phyloP scores from a whole-genome alignment of 2,888 invertebrate genomes.

The Antheraea yamamai region DNA sequence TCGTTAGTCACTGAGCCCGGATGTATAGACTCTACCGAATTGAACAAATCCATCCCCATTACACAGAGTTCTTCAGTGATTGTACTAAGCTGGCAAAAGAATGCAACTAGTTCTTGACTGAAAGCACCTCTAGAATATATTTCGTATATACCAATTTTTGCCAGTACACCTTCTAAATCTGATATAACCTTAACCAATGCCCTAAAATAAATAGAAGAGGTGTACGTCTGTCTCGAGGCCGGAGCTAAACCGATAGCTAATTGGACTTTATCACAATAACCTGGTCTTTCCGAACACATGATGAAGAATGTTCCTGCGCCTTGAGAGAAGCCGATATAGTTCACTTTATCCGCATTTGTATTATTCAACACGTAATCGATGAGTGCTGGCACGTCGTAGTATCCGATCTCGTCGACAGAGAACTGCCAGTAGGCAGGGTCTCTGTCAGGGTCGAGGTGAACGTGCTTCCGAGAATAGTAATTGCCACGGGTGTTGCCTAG shows the following conservation, averaged over 20 bases:
- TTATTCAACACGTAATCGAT: constrained; percentile 56
- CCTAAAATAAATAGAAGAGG: constrained; percentile 53
- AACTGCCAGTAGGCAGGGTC: constrained; percentile 81
- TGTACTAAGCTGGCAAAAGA: constrained; percentile 52
- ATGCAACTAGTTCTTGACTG: constrained; percentile 51
- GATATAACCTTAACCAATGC: constrained; percentile 33
- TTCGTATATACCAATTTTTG: no score
- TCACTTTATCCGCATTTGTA: constrained; percentile 49
- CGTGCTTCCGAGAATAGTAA: constrained; percentile 76
- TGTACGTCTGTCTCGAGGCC: constrained; percentile 72
- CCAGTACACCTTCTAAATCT: no score
- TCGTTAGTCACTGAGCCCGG: constrained; percentile 54
- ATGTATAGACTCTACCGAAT: constrained; percentile 45
- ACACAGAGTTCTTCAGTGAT: constrained; percentile 46
- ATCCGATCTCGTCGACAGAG: constrained; percentile 89
- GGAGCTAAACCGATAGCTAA: constrained; percentile 85
- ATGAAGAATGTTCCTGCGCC: constrained; percentile 86
- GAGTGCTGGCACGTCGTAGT: constrained; percentile 87
- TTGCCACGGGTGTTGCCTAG: constrained; percentile 38
- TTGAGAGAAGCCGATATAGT: constrained; percentile 87
- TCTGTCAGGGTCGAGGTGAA: constrained; percentile 49
- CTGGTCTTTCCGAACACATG: constrained; percentile 84
- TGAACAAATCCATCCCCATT: constrained; percentile 39
- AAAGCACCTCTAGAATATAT: constrained; percentile 36
- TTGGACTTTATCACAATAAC: constrained; percentile 84